Base-by-base conservation (phyloP, 2,113 vertebrate genomes). In the Corythornis madagascariensis region DNA sequence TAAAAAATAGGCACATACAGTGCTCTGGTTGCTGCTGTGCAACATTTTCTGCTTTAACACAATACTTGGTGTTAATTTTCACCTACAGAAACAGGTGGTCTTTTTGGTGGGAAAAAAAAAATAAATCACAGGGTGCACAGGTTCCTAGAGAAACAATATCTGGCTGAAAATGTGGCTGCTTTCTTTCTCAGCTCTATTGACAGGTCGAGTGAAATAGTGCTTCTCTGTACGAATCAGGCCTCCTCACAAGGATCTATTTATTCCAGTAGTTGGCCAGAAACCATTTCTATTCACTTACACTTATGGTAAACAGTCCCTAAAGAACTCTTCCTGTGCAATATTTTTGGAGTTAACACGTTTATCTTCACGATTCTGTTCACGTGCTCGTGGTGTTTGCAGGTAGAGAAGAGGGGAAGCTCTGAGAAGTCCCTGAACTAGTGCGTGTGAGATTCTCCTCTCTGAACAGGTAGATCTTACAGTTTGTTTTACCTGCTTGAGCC, bases 401-500 rank as follows among this genome's bases (percentile, higher is more conserved):
- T 38, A 38, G 81, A 79, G 35, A 60, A 60, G 61, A 72, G 8
- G 88, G 38, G 75, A 53, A 86, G 60, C 88, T 61, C 25, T n/a
- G 50, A 77, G 45, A 80, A 83, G 74, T 28, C 83, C 69, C 47
- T 19, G 22, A 38, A 67, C 64, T 26, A 29, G 29, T 6, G n/a
- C 9, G 26, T 5, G 47, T 7, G 52, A 67, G 35, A 42, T 71
- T 55, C 73, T 90, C 33, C 53, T 77, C 47, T 71, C 55, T 53
- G 22, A 80, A 42, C 65, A 94, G 86, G 89, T 94, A 93, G 50
- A 76, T 60, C 35, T 81, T 63, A 25, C 0, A 1, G 35, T 82
- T 88, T 95, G 33, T 76, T 95, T 94, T 64, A 77, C 45, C 63
- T 40, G 72, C 26, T 83, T 93, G 50, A 87, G 40, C 40, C 64